Evolutionary conservation across 2,113 vertebrate genomes (phyloP).

Genomic region (Silurus meridionalis): DNA sequence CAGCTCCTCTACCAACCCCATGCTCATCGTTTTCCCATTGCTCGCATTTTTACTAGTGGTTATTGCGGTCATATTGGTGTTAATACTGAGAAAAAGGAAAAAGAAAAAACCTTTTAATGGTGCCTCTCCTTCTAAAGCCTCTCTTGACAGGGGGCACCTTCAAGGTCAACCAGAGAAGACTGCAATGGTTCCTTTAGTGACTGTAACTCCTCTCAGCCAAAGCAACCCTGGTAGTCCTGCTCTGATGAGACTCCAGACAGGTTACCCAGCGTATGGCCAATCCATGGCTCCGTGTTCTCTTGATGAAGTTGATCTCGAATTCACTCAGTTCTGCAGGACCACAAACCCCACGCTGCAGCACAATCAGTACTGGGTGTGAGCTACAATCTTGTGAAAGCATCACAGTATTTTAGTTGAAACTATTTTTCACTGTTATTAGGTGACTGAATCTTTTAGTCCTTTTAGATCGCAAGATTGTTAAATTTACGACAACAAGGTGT

Average conservation of each 20-base stretch:
- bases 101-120: slow-evolving; percentile 66
- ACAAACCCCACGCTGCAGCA: slow-evolving; percentile 78
- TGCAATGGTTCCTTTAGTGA: slow-evolving; percentile 75
- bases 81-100: slow-evolving; percentile 71
- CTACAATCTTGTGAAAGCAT: not conserved
- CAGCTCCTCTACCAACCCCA: slow-evolving; percentile 66
- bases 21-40: slow-evolving; percentile 76
- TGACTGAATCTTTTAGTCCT: not conserved
- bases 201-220: slow-evolving; percentile 78
- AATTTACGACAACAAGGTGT: not conserved
- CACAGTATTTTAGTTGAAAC: not conserved
- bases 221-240: slow-evolving; percentile 59
- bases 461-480: not conserved
- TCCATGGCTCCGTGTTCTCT: slow-evolving; percentile 68
- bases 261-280: slow-evolving; percentile 51
- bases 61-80: slow-evolving; percentile 67
- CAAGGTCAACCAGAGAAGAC: slow-evolving; percentile 68
- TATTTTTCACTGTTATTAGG: not conserved
- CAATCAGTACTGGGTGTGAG: slow-evolving; percentile 90
- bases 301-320: slow-evolving; percentile 72
- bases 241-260: slow-evolving; percentile 48
- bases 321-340: slow-evolving; percentile 74
- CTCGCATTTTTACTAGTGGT: slow-evolving; percentile 75
- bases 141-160: slow-evolving; percentile 50
- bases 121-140: slow-evolving; percentile 45